These are phyloP conservation scores for Delphinapterus leucas DNA, from an alignment of 2,113 vertebrate genomes.

Conservation along the genomic window DNA sequence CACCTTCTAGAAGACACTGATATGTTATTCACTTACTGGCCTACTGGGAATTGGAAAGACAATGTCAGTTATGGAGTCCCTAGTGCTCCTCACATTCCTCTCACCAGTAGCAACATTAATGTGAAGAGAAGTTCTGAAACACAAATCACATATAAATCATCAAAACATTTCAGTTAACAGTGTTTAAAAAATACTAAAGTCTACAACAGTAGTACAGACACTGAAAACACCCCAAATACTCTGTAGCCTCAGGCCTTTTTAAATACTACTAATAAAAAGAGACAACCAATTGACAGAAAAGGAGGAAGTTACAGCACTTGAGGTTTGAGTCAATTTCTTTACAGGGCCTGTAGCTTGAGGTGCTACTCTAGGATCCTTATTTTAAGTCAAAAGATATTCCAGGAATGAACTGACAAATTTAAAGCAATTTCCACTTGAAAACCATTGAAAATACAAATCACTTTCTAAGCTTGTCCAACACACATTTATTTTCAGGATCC, in stretches of 20 bases:
- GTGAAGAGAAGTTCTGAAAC: slow-evolving; percentile 59
- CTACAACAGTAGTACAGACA: slow-evolving; percentile 65
- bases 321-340: slow-evolving; percentile 61
- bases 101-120: slow-evolving; percentile 49
- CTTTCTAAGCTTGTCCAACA: slow-evolving; percentile 38
- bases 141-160: slow-evolving; percentile 73
- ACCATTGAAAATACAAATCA: slow-evolving; percentile 40
- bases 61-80: not conserved
- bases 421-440: slow-evolving; percentile 53
- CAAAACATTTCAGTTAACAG: slow-evolving; percentile 66
- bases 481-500: not conserved
- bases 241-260: slow-evolving; percentile 64
- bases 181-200: slow-evolving; percentile 65
- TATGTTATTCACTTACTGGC: not conserved
- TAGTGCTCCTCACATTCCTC: slow-evolving; percentile 50
- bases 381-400: slow-evolving; percentile 54
- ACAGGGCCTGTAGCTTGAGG: slow-evolving; percentile 63
- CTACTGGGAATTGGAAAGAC: slow-evolving; percentile 24
- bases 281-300: slow-evolving; percentile 52
- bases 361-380: slow-evolving; percentile 65
- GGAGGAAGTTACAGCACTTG: slow-evolving; percentile 67
- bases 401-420: slow-evolving; percentile 29
- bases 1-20: slow-evolving; percentile 66
- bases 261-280: slow-evolving; percentile 55
- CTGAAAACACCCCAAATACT: slow-evolving; percentile 61